These are phyloP conservation scores for Contarinia nasturtii DNA, from an alignment of 1,140 invertebrate species.

Conservation along the genomic window DNA sequence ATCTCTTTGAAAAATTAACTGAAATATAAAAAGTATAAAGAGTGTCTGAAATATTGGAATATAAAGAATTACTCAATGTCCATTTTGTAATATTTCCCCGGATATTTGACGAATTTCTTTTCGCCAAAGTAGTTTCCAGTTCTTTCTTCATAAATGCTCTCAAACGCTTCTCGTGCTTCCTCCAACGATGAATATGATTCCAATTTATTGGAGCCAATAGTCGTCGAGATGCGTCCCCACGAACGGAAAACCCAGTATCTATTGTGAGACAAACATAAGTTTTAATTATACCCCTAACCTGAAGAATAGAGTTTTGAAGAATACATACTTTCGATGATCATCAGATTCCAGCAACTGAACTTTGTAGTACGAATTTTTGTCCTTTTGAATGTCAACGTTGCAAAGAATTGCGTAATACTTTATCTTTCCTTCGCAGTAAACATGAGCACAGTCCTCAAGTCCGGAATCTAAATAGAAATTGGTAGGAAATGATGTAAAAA, in stretches of 20 bases:
- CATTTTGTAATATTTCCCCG: conserved; percentile 59
- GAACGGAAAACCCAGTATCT: conserved; percentile 72
- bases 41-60: no score
- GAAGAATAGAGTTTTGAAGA: background rate
- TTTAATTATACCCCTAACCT: no score
- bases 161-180: conserved; percentile 46
- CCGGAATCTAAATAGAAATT: conserved; percentile 81
- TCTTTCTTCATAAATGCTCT: conserved; percentile 58
- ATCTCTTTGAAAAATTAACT: no score
- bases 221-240: conserved; percentile 93
- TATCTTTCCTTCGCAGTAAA: conserved; percentile 40
- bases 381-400: conserved; percentile 63
- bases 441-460: conserved; percentile 60
- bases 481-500: no score
- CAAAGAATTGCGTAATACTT: conserved; percentile 67
- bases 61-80: no score
- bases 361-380: conserved; percentile 92
- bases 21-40: no score
- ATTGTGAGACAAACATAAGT: conserved; percentile 6
- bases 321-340: conserved; percentile 31
- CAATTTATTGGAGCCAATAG: conserved; percentile 64
- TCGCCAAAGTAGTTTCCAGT: conserved; percentile 61
- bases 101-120: conserved; percentile 53
- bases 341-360: conserved; percentile 75
- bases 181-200: conserved; percentile 33